Evolutionary conservation across 2,113 vertebrate genomes (phyloP).

Genomic region (Meles meles): DNA sequence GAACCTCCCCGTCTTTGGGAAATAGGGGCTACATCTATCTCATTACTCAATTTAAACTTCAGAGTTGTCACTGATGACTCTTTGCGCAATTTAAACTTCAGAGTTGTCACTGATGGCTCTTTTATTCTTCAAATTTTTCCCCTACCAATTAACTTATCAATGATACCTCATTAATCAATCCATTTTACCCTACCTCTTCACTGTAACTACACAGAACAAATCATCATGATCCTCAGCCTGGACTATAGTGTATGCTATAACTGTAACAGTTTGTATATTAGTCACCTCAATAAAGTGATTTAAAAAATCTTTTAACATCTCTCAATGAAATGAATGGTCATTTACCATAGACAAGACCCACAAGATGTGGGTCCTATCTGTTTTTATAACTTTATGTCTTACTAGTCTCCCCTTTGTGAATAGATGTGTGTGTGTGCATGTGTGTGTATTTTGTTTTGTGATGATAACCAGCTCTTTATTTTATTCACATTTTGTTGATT

Average conservation of each 20-base stretch:
- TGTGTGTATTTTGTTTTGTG: neutral
- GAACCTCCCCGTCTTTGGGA: neutral
- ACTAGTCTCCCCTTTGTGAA: neutral
- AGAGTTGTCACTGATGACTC: neutral
- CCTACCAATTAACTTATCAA: neutral
- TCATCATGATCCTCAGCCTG: neutral
- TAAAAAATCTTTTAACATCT: neutral
- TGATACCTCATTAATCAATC: neutral
- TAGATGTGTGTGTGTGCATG: neutral
- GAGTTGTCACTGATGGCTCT: neutral
- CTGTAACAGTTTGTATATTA: neutral
- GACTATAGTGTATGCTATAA: neutral
- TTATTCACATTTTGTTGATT: neutral
- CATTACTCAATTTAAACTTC: neutral
- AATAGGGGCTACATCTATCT: neutral
- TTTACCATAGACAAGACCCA: neutral
- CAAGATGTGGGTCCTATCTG: neutral
- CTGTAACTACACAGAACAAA: neutral
- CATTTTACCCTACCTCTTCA: neutral
- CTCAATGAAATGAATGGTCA: neutral
- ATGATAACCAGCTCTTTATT: neutral
- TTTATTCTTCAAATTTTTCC: neutral
- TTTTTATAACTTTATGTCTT: neutral
- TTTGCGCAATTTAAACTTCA: neutral
- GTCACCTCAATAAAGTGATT: neutral